These are phyloP conservation scores for Eleginops maclovinus DNA, from an alignment of 2,113 vertebrate genomes.

Conservation along the genomic window DNA sequence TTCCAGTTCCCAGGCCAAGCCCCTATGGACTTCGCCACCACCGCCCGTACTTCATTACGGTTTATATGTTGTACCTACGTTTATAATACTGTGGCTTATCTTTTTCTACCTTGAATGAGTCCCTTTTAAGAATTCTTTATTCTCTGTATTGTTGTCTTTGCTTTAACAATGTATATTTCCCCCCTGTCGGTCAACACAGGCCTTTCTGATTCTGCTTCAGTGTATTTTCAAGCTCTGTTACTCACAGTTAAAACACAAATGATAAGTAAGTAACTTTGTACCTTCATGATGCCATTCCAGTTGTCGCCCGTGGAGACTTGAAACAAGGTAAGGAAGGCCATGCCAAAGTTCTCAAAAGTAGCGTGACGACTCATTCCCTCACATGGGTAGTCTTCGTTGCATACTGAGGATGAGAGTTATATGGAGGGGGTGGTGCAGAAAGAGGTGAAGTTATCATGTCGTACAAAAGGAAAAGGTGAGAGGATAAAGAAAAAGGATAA, in stretches of 20 bases:
- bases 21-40: too few relatives aligned
- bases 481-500: background rate
- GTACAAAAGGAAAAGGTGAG: conserved; percentile 4
- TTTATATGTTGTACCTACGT: too few relatives aligned
- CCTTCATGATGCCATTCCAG: conserved; percentile 99
- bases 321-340: conserved; percentile 99
- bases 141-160: too few relatives aligned
- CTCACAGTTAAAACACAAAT: background rate
- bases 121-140: too few relatives aligned
- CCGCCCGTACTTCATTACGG: too few relatives aligned
- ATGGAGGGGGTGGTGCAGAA: background rate
- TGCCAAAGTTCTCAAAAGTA: conserved; percentile 98
- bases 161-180: too few relatives aligned
- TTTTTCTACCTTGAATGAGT: too few relatives aligned
- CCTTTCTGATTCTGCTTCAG: too few relatives aligned
- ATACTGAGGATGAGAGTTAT: conserved; percentile 83
- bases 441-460: conserved; percentile 2
- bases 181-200: too few relatives aligned
- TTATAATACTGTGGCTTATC: too few relatives aligned
- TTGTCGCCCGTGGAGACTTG: conserved; percentile 98
- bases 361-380: conserved; percentile 99
- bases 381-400: conserved; percentile 95
- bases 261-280: conserved; percentile 53
- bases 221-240: background rate
- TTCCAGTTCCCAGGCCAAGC: too few relatives aligned